phyloP scores from a whole-genome alignment of 2,113 vertebrate genomes.

The Caracal caracal region DNA sequence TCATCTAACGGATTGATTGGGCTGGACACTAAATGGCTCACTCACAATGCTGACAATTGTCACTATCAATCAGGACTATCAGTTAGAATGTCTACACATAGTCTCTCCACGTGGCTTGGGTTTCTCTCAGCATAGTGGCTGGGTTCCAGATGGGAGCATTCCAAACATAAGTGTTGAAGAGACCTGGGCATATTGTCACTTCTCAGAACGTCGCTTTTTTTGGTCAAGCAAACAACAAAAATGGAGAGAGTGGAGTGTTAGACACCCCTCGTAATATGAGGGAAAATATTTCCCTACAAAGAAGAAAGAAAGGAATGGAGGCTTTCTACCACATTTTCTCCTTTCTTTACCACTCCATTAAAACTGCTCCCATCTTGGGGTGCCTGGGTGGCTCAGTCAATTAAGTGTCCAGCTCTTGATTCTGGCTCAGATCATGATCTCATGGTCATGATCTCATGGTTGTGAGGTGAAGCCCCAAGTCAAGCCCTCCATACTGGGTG shows the following conservation, averaged over 20 bases:
- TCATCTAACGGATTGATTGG: background rate
- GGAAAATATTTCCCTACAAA: background rate
- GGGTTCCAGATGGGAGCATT: background rate
- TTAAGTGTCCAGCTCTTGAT: no score
- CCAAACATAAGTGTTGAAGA: background rate
- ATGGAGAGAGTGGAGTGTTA: background rate
- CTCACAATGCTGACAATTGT: background rate
- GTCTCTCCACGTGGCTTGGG: background rate
- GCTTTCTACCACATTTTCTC: background rate
- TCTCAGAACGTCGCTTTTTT: background rate
- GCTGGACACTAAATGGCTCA: background rate
- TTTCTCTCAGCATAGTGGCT: background rate
- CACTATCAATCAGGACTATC: background rate
- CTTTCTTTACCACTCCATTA: background rate
- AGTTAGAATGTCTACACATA: background rate
- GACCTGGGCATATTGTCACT: background rate
- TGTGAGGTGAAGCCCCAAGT: no score
- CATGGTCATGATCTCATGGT: no score
- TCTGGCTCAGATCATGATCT: no score
- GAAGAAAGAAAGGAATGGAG: background rate
- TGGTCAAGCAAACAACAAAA: background rate
- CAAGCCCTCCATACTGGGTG: no score
- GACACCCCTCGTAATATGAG: background rate
- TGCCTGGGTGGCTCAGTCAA: no score
- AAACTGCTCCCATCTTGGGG: background rate